These are phyloP conservation scores for Saguinus imperator DNA, from an alignment of 2,113 vertebrate species.

Conservation along the genomic window DNA sequence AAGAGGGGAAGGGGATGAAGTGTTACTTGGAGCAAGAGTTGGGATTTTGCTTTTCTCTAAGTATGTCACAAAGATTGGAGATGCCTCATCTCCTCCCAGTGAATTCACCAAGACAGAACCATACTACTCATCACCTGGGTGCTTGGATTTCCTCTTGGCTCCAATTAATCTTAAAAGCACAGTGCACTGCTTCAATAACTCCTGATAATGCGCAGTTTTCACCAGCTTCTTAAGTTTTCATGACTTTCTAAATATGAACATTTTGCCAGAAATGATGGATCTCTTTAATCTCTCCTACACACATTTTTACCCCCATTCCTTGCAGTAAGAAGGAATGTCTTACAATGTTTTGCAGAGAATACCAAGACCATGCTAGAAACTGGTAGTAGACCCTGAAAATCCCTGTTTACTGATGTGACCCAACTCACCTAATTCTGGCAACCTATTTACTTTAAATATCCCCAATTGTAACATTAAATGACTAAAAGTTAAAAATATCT, in stretches of 20 bases:
- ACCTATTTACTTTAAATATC: background rate
- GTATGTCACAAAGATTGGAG: too few species aligned
- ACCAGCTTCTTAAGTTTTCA: background rate
- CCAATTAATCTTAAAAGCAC: background rate
- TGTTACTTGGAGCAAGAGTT: too few species aligned
- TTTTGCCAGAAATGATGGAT: background rate
- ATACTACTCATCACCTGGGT: fast-evolving
- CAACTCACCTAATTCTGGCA: background rate
- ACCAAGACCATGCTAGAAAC: background rate
- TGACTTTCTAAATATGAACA: background rate
- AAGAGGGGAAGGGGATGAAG: too few species aligned
- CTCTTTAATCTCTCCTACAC: background rate
- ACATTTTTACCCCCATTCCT: background rate
- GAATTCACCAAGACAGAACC: background rate
- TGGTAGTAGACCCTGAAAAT: background rate
- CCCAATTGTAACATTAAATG: background rate
- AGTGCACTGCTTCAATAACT: background rate
- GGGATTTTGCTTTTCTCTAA: background rate
- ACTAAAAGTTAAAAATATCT: background rate
- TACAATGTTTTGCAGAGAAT: background rate
- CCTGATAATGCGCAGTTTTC: background rate
- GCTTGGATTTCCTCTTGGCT: background rate
- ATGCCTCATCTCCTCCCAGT: background rate
- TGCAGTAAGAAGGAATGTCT: background rate
- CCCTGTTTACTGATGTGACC: background rate